These are phyloP conservation scores for Siniperca scherzeri DNA, from an alignment of 2,797 vertebrate genomes.

Conservation along the genomic window DNA sequence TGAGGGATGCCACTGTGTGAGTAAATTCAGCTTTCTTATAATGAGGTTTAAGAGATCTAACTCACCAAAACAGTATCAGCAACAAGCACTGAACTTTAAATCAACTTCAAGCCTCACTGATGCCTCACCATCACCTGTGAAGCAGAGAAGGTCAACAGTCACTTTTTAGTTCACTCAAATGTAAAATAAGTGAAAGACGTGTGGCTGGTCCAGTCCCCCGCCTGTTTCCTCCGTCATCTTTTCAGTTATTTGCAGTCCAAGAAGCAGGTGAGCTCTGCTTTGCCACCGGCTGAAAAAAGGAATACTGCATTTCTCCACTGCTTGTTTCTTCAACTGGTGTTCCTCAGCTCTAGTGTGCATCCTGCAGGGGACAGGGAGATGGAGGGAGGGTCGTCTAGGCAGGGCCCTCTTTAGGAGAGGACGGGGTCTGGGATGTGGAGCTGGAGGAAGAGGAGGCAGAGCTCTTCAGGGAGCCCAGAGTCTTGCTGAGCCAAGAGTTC, in stretches of 20 bases:
- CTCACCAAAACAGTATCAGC: not conserved
- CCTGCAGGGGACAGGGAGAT: constrained; percentile 12
- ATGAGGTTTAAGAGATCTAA: not conserved
- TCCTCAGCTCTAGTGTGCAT: constrained; percentile 65
- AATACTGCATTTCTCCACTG: constrained; percentile 78
- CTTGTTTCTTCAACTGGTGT: constrained; percentile 66
- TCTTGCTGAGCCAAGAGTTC: constrained; percentile 99
- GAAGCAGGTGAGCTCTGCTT: constrained; percentile 20
- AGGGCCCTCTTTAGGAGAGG: constrained; percentile 91
- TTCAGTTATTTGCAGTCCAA: constrained; percentile 23
- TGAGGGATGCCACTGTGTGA: not conserved
- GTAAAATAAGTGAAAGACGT: constrained; percentile 36
- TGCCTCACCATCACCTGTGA: constrained; percentile 9
- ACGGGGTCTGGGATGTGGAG: constrained; percentile 79
- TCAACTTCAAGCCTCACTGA: constrained; percentile 2
- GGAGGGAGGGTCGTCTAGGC: constrained; percentile 80
- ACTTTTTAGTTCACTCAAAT: constrained; percentile 37
- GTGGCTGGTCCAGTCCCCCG: not conserved
- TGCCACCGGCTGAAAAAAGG: constrained; percentile 61
- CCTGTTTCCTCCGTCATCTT: constrained; percentile 16
- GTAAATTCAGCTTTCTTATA: not conserved
- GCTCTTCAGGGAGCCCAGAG: constrained; percentile 97
- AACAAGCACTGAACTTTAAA: not conserved
- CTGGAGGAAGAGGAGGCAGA: constrained; percentile 84
- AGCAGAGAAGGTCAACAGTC: constrained; percentile 22